Base-by-base conservation (phyloP, 2,888 invertebrate species). In the Andrena trimmerana region DNA sequence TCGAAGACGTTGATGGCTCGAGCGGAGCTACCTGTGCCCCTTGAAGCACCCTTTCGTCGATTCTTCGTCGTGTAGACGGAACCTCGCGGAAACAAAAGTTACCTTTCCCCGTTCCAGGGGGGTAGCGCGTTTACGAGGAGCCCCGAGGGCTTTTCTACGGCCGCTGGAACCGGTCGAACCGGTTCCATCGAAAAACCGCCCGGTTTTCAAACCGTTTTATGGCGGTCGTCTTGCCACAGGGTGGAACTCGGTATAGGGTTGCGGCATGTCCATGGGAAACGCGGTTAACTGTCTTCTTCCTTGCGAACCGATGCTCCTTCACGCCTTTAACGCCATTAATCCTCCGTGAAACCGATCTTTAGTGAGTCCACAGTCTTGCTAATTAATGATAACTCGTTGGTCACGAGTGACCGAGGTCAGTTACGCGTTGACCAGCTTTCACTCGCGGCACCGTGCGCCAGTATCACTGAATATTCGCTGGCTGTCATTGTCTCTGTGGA, bases 181-280 rank as follows among this genome's bases (percentile, higher is more conserved):
- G 93, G 93, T 93, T 92, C 81, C 86, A 81, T 85, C 91, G 88
- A 91, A 93, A 92, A 93, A 91, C 90, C 89, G 90, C 85, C 91
- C 88, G 89, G 90, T 91, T 90, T 85, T 66, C 77, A 65, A 84
- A 78, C 81, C 84, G 83, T 75, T 85, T 54, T 62, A 20, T 33
- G 36, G 24, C 27, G 60, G 42, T 48, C 31, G 8, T 29, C 5
- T 42, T 33, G 16, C 5, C n/a, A 71, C 77, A 54, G 86, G 86
- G 84, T 77, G 60, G 36, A 74, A 20, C 29, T 36, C 50, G 24
- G 72, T 33, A 70, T 78, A 27, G 86, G 78, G 83, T 78, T 63
- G 70, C 63, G 77, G 73, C 81, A 81, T 20, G 62, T 68, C 86
- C 92, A 93, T 93, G 93, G 92, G 93, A 93, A 93, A 91, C 87